A percentile compares a stretch with the other conserved stretches of the same genome.
These are phyloP conservation scores for Drosophila limbata DNA, from an alignment of 2,888 invertebrate genomes.

Conservation along the genomic window DNA sequence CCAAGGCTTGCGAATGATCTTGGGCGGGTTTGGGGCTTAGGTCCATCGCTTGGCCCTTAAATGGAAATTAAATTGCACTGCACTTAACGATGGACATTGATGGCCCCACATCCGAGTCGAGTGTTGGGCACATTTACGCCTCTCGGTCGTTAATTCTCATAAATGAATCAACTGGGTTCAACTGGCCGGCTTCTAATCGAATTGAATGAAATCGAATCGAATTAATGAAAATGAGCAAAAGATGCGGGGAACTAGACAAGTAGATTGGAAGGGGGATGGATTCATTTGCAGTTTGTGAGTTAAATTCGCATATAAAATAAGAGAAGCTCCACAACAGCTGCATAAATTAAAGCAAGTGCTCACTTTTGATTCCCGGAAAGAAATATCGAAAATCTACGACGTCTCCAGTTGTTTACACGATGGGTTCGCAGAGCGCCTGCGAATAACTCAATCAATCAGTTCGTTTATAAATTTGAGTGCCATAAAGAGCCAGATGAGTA, in stretches of 20 bases:
- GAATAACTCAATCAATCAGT: conserved; percentile 75
- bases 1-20: conserved; percentile 13
- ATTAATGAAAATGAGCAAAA: conserved; percentile 64
- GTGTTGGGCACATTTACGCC: conserved; percentile 61
- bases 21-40: conserved; percentile 5
- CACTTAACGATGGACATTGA: conserved; percentile 19
- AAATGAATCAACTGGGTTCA: conserved; percentile 56
- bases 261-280: conserved; percentile 45
- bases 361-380: conserved; percentile 11
- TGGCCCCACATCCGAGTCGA: conserved; percentile 17
- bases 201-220: conserved; percentile 48
- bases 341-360: conserved; percentile 31
- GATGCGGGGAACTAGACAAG: conserved; percentile 58
- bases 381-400: conserved; percentile 17
- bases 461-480: conserved; percentile 46
- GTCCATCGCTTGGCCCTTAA: conserved; percentile 42
- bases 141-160: conserved; percentile 76
- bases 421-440: conserved; percentile 22
- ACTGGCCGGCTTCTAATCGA: conserved; percentile 50
- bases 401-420: conserved; percentile 24
- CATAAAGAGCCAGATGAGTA: conserved; percentile 33
- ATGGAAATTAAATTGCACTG: conserved; percentile 74
- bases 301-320: background rate
- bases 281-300: background rate
- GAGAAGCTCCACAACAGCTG: background rate